Evolutionary conservation across 2,888 invertebrate species (phyloP).

Genomic region (Lithophane leautieri): DNA sequence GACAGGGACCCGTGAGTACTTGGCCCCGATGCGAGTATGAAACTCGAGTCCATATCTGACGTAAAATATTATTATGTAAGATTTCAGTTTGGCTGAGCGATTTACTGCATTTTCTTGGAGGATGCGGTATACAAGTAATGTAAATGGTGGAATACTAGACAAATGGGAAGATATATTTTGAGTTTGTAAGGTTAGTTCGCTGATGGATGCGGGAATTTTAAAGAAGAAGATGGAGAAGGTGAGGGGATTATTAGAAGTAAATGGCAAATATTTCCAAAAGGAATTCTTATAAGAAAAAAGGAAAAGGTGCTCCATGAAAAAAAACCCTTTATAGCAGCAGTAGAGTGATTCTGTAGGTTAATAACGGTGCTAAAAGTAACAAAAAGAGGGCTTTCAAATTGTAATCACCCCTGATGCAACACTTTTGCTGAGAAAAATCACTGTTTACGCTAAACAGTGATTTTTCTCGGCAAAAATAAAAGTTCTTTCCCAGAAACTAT

Average conservation of each 20-base stretch:
- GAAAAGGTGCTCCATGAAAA: neutral
- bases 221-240: neutral
- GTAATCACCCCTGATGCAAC: neutral
- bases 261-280: neutral
- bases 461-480: too few species aligned
- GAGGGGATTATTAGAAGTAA: neutral
- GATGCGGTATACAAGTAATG: neutral
- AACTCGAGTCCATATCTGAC: constrained; percentile 25
- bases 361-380: neutral
- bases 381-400: neutral
- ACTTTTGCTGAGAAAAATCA: too few species aligned
- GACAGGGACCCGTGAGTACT: constrained; percentile 18
- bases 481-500: too few species aligned
- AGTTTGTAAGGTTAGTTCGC: neutral
- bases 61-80: constrained; percentile 38
- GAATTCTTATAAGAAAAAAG: neutral
- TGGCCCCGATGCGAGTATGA: constrained; percentile 8
- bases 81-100: constrained; percentile 17
- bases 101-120: constrained; percentile 26
- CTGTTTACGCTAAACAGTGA: too few species aligned
- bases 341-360: too few species aligned
- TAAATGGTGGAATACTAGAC: too few species aligned
- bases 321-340: neutral
- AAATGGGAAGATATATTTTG: too few species aligned
- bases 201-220: neutral